Conservation (phyloP, 2,797 vertebrate species). For the Hypotaenidia okinawae region DNA sequence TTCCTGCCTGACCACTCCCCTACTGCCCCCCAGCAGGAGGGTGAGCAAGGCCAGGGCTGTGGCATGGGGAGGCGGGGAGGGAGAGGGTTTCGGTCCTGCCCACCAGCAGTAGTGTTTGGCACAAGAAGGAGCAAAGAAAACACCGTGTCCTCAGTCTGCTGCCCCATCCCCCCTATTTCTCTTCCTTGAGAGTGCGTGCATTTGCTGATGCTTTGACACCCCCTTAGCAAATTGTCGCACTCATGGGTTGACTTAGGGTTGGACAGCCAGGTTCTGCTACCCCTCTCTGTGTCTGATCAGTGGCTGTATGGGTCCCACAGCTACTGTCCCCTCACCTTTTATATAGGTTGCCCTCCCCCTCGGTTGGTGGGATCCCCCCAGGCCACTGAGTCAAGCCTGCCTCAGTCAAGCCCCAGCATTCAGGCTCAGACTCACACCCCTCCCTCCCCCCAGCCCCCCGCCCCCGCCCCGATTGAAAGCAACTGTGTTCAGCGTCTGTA, state of each 20-base stretch:
- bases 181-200: rapidly evolving
- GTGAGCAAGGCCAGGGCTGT: background rate
- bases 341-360: background rate
- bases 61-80: background rate
- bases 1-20: background rate
- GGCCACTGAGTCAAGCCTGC: background rate
- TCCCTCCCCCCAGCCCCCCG: too few species aligned
- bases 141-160: background rate
- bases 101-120: background rate
- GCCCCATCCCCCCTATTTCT: background rate
- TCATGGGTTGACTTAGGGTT: background rate
- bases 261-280: background rate
- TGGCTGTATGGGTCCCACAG: background rate
- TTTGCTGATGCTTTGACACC: background rate
- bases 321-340: background rate
- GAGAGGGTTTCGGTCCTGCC: background rate
- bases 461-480: background rate
- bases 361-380: background rate
- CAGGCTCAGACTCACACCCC: background rate
- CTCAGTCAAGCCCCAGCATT: background rate
- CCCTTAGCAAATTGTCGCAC: background rate
- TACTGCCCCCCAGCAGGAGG: background rate
- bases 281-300: background rate
- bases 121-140: background rate
- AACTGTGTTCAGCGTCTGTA: background rate